phyloP scores from a whole-genome alignment of 2,113 vertebrate species.

The Alaudala cheleensis region DNA sequence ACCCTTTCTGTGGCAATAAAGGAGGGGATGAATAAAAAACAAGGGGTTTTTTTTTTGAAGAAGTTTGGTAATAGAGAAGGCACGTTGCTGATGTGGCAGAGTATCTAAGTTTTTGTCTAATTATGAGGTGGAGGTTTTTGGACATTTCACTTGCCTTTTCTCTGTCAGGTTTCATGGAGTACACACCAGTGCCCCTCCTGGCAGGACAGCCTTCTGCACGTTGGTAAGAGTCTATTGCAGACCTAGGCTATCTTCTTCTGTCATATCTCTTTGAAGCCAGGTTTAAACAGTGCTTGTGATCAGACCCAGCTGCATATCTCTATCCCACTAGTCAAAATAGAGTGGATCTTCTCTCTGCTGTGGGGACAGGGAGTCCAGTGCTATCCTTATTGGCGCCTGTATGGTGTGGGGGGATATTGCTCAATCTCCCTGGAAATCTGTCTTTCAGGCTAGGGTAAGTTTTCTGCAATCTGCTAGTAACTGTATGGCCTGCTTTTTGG shows the following conservation, averaged over 20 bases:
- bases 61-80: not conserved
- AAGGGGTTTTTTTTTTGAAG: not conserved
- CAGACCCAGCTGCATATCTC: not conserved
- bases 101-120: not conserved
- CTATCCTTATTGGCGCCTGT: not conserved
- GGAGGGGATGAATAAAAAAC: not conserved
- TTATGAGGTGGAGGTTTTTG: not conserved
- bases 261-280: not conserved
- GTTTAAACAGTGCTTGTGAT: not conserved
- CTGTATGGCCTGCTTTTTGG: not conserved
- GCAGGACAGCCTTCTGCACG: slow-evolving; percentile 75
- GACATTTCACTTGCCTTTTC: not conserved
- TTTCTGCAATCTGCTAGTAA: not conserved
- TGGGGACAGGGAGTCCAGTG: not conserved
- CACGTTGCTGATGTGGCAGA: not conserved
- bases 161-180: slow-evolving; percentile 87
- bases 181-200: slow-evolving; percentile 72
- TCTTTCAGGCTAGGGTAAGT: not conserved
- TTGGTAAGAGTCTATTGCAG: slow-evolving; percentile 71
- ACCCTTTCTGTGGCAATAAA: not conserved
- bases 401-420: not conserved
- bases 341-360: not conserved
- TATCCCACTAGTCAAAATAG: not conserved
- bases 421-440: not conserved
- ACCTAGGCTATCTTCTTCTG: not conserved